These are phyloP conservation scores for Melanotaenia boesemani DNA, from an alignment of 2,797 vertebrate species.

Conservation along the genomic window DNA sequence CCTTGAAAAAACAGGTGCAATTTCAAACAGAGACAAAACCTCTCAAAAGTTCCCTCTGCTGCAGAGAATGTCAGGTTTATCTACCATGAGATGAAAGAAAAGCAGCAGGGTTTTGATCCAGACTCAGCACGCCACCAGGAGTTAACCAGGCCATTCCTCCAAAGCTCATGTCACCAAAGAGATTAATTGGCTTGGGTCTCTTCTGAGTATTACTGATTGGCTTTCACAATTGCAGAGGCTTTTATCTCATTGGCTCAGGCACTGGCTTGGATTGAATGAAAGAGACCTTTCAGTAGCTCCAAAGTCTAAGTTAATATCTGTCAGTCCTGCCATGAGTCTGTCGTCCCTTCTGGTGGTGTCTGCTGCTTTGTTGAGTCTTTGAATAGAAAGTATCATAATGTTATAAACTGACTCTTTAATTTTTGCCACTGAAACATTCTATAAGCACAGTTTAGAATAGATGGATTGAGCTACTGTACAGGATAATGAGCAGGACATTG, in stretches of 20 bases:
- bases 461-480: background rate
- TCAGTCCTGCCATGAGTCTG: conserved; percentile 39
- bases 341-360: conserved; percentile 31
- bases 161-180: conserved; percentile 79
- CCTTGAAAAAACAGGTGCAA: conserved; percentile 70
- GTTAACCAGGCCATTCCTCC: conserved; percentile 74
- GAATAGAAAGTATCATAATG: conserved; percentile 12
- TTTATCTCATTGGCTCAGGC: conserved; percentile 84
- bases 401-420: conserved; percentile 13
- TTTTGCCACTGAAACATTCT: conserved; percentile 7
- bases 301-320: conserved; percentile 68
- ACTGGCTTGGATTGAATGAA: conserved; percentile 58
- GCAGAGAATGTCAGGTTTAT: conserved; percentile 53
- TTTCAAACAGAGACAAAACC: conserved; percentile 69
- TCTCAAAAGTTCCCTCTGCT: conserved; percentile 62
- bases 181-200: conserved; percentile 77
- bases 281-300: conserved; percentile 62
- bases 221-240: conserved; percentile 63
- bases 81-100: conserved; percentile 71
- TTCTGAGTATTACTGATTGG: conserved; percentile 78
- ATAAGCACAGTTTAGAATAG: background rate
- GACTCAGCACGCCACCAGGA: conserved; percentile 71
- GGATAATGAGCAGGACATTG: background rate
- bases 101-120: conserved; percentile 68
- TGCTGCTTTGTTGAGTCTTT: conserved; percentile 28